Percentiles rank a stretch among this genome's conserved stretches.
Evolutionary conservation across 1,140 invertebrate genomes (phyloP).

Genomic region (Drosophila funebris): DNA sequence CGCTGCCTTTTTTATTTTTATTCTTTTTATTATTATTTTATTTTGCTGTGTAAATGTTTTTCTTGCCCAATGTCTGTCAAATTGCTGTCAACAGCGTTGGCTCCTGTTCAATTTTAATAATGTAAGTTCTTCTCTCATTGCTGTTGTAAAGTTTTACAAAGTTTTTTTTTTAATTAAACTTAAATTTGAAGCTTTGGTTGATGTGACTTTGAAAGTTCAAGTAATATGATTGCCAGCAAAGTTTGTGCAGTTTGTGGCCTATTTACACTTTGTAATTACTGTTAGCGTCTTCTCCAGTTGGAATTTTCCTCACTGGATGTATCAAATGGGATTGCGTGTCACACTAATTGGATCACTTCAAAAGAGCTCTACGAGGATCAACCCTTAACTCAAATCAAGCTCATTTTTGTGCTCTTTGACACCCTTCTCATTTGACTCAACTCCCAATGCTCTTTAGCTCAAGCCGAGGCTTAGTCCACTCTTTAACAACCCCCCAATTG

Average conservation of each 20-base stretch:
- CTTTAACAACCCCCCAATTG: constrained; percentile 49
- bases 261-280: constrained; percentile 23
- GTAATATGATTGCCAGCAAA: constrained; percentile 28
- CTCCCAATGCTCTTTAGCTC: constrained; percentile 42
- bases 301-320: neutral
- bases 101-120: constrained; percentile 58
- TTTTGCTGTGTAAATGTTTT: constrained; percentile 42
- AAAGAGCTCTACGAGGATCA: constrained; percentile 5
- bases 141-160: constrained; percentile 54
- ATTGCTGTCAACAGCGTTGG: neutral
- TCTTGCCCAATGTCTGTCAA: constrained; percentile 46
- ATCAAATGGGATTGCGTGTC: constrained; percentile 45
- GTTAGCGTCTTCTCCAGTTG: neutral
- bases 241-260: constrained; percentile 3
- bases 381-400: constrained; percentile 9
- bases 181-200: constrained; percentile 48
- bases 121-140: constrained; percentile 55
- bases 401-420: constrained; percentile 4
- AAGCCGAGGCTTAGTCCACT: constrained; percentile 11
- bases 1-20: constrained; percentile 33
- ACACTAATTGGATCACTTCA: constrained; percentile 45
- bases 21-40: constrained; percentile 60
- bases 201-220: constrained; percentile 24
- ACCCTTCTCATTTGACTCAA: constrained; percentile 21
- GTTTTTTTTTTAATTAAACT: constrained; percentile 67